phyloP scores from a whole-genome alignment of 2,113 vertebrate species.

The Nannospalax galili region DNA sequence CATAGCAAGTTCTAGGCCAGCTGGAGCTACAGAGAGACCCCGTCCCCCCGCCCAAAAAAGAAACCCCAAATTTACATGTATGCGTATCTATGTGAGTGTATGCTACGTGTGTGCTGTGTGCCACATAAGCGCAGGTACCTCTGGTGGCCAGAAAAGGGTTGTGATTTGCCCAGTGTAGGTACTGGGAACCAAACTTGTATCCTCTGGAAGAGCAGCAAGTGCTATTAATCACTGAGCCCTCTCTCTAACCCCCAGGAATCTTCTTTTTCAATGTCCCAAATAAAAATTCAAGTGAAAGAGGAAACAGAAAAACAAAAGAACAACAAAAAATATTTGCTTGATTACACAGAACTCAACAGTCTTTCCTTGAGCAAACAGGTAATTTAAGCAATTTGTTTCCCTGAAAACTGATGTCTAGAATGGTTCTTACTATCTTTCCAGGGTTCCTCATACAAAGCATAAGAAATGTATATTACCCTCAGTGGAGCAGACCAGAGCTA shows the following conservation, averaged over 20 bases:
- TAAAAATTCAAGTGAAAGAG: conserved; percentile 35
- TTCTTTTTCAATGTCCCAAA: conserved; percentile 8
- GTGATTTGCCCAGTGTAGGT: neutral
- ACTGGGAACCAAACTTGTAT: neutral
- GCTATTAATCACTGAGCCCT: too few relatives aligned
- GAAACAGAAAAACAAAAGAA: neutral
- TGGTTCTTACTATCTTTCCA: conserved; percentile 27
- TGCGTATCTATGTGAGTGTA: neutral
- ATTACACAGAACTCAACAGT: neutral
- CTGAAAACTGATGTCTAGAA: conserved; percentile 43
- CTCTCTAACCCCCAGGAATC: neutral
- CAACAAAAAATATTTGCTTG: too few relatives aligned
- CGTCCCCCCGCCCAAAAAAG: too few relatives aligned
- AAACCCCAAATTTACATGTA: too few relatives aligned
- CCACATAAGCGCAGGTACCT: too few relatives aligned
- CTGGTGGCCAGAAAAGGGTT: neutral
- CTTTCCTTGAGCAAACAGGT: conserved; percentile 19
- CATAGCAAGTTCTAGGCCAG: too few relatives aligned
- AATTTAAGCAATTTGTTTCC: neutral
- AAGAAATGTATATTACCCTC: neutral
- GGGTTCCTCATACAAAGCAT: neutral
- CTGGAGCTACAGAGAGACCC: too few relatives aligned
- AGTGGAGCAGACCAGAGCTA: neutral
- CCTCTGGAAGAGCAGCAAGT: neutral
- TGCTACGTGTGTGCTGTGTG: neutral